Evolutionary conservation across 2,113 vertebrate genomes (phyloP).

Genomic region (Marmota monax): DNA sequence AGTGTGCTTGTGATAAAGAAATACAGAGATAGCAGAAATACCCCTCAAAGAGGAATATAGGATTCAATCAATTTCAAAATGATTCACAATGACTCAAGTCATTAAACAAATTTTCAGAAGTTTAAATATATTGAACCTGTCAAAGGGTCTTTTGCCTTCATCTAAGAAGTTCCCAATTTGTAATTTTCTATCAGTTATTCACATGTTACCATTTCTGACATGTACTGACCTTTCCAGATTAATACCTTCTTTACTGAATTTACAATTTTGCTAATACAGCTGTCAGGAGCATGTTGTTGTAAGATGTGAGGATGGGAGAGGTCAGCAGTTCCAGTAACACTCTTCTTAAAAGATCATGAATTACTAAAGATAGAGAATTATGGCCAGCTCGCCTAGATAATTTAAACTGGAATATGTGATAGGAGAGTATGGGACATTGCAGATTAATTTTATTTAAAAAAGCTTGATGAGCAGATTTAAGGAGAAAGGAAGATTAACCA

Average conservation of each 20-base stretch:
- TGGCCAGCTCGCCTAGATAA: background rate
- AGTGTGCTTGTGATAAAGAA: background rate
- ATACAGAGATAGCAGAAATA: background rate
- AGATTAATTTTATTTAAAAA: background rate
- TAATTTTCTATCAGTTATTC: constrained; percentile 58
- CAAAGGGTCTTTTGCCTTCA: constrained; percentile 10
- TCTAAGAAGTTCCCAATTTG: constrained; percentile 11
- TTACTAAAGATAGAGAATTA: constrained; percentile 56
- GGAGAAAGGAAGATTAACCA: background rate
- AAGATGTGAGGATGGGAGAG: constrained; percentile 36
- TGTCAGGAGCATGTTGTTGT: constrained; percentile 45
- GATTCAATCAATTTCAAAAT: constrained; percentile 37
- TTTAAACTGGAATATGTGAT: background rate
- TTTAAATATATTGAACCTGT: constrained; percentile 31
- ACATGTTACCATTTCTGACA: constrained; percentile 40
- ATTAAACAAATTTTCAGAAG: constrained; percentile 54
- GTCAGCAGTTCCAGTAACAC: constrained; percentile 38
- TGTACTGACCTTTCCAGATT: constrained; percentile 69
- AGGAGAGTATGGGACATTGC: background rate
- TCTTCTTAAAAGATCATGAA: constrained; percentile 33
- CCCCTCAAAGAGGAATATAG: background rate
- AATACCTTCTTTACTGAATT: constrained; percentile 58
- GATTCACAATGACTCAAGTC: constrained; percentile 1
- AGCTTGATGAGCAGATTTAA: background rate
- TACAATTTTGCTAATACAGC: constrained; percentile 71